phyloP scores from a whole-genome alignment of 2,888 invertebrate species.

The Eretmocerus hayati region DNA sequence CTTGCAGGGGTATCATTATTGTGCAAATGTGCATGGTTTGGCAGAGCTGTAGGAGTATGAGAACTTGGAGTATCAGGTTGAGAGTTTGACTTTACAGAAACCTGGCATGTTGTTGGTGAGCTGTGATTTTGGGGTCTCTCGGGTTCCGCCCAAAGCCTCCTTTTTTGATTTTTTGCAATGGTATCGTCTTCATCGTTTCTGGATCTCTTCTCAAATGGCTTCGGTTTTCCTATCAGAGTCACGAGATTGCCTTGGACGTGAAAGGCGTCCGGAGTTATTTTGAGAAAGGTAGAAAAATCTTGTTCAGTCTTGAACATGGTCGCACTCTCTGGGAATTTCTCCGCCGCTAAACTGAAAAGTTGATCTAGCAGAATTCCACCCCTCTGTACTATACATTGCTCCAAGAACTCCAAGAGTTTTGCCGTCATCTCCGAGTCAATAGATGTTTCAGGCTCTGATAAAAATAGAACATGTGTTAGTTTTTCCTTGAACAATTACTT shows the following conservation, averaged over 20 bases:
- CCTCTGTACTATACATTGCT: slow-evolving; percentile 72
- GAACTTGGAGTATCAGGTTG: slow-evolving; percentile 27
- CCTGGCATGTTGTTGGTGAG: background rate
- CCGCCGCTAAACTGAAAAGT: slow-evolving; percentile 72
- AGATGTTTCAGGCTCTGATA: slow-evolving; percentile 52
- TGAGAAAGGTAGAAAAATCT: slow-evolving; percentile 83
- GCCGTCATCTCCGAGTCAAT: slow-evolving; percentile 80
- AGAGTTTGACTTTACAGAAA: slow-evolving; percentile 13
- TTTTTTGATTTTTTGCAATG: slow-evolving; percentile 25
- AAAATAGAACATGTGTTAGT: slow-evolving; percentile 36
- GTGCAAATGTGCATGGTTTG: slow-evolving; percentile 17
- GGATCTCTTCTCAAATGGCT: slow-evolving; percentile 37
- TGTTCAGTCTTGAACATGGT: slow-evolving; percentile 86
- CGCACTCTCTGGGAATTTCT: slow-evolving; percentile 71
- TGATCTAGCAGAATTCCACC: slow-evolving; percentile 82
- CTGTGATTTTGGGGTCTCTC: slow-evolving; percentile 11
- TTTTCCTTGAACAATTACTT: background rate
- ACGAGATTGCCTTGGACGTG: slow-evolving; percentile 90
- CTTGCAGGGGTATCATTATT: slow-evolving; percentile 37
- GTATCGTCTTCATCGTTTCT: slow-evolving; percentile 12
- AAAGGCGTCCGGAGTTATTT: slow-evolving; percentile 90
- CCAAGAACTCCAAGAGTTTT: slow-evolving; percentile 73
- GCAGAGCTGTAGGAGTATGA: slow-evolving; percentile 26
- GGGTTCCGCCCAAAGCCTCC: slow-evolving; percentile 14
- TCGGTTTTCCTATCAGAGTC: slow-evolving; percentile 70